Conservation (phyloP, 1,140 invertebrate species). For the Hormaphis cornu region DNA sequence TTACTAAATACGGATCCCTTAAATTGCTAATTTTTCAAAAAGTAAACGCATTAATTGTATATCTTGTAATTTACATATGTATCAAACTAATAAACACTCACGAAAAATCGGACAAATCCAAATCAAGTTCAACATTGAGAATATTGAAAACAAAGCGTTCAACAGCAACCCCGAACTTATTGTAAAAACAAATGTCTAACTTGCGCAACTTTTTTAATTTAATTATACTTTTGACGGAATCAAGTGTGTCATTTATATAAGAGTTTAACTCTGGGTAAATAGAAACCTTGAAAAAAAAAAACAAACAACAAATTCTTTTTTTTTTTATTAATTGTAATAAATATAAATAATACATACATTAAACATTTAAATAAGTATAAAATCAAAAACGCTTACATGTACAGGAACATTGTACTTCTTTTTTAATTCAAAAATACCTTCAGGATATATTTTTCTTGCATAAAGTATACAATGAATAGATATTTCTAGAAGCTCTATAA, state of each 20-base stretch:
- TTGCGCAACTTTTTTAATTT: slow-evolving; percentile 41
- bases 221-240: slow-evolving; percentile 44
- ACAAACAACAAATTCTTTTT: background rate
- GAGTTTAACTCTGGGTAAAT: slow-evolving; percentile 52
- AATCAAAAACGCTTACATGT: slow-evolving; percentile 39
- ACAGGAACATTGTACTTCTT: slow-evolving; percentile 51
- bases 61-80: background rate
- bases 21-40: slow-evolving; percentile 3
- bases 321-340: background rate
- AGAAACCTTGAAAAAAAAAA: slow-evolving; percentile 39
- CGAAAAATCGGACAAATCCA: slow-evolving; percentile 17
- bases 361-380: background rate
- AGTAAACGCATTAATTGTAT: background rate
- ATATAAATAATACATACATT: too few relatives aligned
- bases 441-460: slow-evolving; percentile 49
- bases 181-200: slow-evolving; percentile 45
- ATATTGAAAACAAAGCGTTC: slow-evolving; percentile 52
- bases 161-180: slow-evolving; percentile 40
- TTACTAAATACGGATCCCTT: slow-evolving; percentile 50
- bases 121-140: slow-evolving; percentile 2
- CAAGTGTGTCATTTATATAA: slow-evolving; percentile 50
- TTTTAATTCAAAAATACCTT: slow-evolving; percentile 49
- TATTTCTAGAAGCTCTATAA: slow-evolving; percentile 51
- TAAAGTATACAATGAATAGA: slow-evolving; percentile 51
- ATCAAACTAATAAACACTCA: background rate